Conservation (phyloP, 2,113 vertebrate genomes). For the Cochlearius cochlearius region DNA sequence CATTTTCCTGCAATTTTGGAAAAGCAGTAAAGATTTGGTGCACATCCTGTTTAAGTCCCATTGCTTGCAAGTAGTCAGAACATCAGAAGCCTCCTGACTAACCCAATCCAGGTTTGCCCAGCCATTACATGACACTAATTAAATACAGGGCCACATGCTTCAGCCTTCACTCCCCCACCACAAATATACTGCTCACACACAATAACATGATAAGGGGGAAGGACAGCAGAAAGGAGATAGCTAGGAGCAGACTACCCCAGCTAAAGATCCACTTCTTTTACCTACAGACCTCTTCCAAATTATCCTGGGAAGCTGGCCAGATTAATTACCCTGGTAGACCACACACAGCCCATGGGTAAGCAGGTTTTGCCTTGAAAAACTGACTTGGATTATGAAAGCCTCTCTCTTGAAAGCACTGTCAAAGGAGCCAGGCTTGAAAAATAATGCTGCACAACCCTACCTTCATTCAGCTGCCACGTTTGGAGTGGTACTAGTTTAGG, state of each 20-base stretch:
- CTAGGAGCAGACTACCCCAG: not conserved
- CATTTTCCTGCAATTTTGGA: not conserved
- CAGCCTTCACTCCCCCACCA: not conserved
- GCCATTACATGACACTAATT: not conserved
- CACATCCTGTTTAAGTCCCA: not conserved
- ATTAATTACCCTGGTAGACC: slow-evolving; percentile 31
- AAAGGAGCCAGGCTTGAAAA: slow-evolving; percentile 18
- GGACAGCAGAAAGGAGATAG: not conserved
- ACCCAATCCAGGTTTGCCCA: not conserved
- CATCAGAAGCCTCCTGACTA: not conserved
- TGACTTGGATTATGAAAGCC: not conserved
- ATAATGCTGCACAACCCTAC: not conserved
- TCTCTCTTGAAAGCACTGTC: not conserved
- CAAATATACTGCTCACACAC: not conserved
- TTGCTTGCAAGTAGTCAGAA: not conserved
- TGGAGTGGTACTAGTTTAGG: not conserved
- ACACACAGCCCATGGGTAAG: slow-evolving; percentile 18
- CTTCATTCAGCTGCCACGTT: not conserved
- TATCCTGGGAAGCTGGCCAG: not conserved
- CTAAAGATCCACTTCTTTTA: not conserved
- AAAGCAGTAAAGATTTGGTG: not conserved
- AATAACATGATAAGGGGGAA: not conserved
- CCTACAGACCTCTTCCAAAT: not conserved
- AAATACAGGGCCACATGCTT: not conserved
- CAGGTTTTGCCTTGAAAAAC: not conserved